phyloP scores from a whole-genome alignment of 2,797 vertebrate genomes.

The Anguilla marmorata region DNA sequence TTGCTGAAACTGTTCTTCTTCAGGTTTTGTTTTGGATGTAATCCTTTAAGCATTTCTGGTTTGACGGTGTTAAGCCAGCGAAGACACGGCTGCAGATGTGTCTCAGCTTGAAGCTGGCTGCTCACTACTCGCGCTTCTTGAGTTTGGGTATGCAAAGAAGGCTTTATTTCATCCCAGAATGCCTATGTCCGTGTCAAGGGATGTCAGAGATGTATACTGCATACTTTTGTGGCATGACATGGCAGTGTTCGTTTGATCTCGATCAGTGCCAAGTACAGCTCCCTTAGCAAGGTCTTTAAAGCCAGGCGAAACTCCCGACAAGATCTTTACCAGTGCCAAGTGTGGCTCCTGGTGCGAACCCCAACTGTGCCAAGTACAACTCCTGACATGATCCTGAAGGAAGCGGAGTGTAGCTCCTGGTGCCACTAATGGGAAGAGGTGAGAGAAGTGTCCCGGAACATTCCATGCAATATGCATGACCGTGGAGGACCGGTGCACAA shows the following conservation, averaged over 20 bases:
- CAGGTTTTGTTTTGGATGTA: background rate
- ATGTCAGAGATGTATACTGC: conserved; percentile 41
- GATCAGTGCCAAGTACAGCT: conserved; percentile 24
- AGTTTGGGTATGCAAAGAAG: background rate
- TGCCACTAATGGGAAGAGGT: conserved; percentile 36
- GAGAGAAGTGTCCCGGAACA: conserved; percentile 34
- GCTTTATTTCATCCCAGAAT: background rate
- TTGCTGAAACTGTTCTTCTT: background rate
- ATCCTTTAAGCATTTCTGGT: background rate
- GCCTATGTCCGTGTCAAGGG: conserved; percentile 60
- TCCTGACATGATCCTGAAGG: background rate
- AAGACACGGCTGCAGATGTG: background rate
- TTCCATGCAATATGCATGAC: conserved; percentile 29
- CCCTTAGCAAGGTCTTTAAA: background rate
- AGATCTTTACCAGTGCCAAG: background rate
- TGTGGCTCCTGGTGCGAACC: conserved; percentile 33
- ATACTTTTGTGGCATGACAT: conserved; percentile 42
- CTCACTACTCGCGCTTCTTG: background rate
- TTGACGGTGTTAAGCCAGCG: background rate
- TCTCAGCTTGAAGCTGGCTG: background rate
- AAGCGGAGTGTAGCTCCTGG: conserved; percentile 49
- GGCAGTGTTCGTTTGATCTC: background rate
- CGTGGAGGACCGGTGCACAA: background rate
- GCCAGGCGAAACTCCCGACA: conserved; percentile 22
- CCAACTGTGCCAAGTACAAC: conserved; percentile 11